Evolutionary conservation across 2,113 vertebrate species (phyloP).

Genomic region (Morone chrysops): DNA sequence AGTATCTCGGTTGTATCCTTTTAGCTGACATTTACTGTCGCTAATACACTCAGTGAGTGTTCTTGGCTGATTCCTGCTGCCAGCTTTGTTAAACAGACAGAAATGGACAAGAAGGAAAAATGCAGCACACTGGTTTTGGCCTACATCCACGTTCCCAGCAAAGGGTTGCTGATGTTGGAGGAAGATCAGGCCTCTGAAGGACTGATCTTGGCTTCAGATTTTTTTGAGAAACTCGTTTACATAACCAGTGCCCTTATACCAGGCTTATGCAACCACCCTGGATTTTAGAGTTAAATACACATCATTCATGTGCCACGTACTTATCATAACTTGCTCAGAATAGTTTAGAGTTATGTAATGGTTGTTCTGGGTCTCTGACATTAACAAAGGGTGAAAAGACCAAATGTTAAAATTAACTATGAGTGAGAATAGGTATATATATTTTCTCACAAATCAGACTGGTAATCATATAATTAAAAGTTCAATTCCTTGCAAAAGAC

Average conservation of each 20-base stretch:
- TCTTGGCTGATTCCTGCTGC: constrained; percentile 4
- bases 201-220: constrained; percentile 2
- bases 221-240: constrained; percentile 31
- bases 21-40: background rate
- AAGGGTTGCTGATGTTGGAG: constrained; percentile 36
- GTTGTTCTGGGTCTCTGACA: background rate
- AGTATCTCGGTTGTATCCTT: background rate
- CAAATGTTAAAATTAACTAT: background rate
- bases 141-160: constrained; percentile 17
- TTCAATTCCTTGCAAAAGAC: background rate
- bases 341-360: background rate
- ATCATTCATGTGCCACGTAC: background rate
- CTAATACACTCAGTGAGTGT: background rate
- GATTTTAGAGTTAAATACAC: constrained; percentile 1
- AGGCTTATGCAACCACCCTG: constrained; percentile 18
- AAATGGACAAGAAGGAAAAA: background rate
- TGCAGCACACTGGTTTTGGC: constrained; percentile 14
- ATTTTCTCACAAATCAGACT: background rate
- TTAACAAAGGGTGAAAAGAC: background rate
- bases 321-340: constrained; percentile 15
- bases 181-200: constrained; percentile 34
- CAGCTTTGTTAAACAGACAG: constrained; percentile 3
- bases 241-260: constrained; percentile 29
- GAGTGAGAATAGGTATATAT: background rate
- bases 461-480: background rate